These are phyloP conservation scores for Ischnus inquisitorius DNA, from an alignment of 2,888 invertebrate species.

Conservation along the genomic window DNA sequence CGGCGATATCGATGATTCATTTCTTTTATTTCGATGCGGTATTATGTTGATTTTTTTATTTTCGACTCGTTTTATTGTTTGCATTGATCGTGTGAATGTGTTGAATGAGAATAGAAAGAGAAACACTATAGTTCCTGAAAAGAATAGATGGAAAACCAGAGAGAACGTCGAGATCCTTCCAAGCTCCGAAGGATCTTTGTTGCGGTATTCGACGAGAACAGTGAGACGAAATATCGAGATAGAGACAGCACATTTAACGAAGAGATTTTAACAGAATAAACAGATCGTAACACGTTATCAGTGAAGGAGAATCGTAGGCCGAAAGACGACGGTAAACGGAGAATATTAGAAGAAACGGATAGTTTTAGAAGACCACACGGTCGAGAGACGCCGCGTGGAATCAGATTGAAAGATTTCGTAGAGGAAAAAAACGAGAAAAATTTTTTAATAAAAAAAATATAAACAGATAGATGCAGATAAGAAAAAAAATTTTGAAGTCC, in stretches of 20 bases:
- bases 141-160: constrained; percentile 35
- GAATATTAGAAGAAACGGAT: background rate
- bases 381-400: constrained; percentile 20
- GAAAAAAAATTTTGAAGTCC: constrained; percentile 62
- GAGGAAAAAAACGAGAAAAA: constrained; percentile 13
- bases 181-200: constrained; percentile 3
- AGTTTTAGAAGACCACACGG: background rate
- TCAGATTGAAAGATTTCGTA: constrained; percentile 27
- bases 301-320: background rate
- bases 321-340: background rate
- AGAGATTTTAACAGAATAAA: constrained; percentile 8
- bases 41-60: constrained; percentile 6
- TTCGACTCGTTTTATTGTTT: constrained; percentile 1
- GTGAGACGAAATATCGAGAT: background rate
- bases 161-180: constrained; percentile 23
- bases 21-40: background rate
- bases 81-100: background rate
- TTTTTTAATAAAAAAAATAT: background rate
- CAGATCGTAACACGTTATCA: constrained; percentile 4
- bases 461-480: constrained; percentile 31
- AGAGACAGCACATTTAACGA: background rate
- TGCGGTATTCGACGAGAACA: constrained; percentile 4
- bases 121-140: constrained; percentile 48
- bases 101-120: background rate
- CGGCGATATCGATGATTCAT: background rate